A percentile compares a stretch with the other conserved stretches of the same genome.
Conservation (phyloP, 2,113 vertebrate species). For the Notarius lentiginosus region DNA sequence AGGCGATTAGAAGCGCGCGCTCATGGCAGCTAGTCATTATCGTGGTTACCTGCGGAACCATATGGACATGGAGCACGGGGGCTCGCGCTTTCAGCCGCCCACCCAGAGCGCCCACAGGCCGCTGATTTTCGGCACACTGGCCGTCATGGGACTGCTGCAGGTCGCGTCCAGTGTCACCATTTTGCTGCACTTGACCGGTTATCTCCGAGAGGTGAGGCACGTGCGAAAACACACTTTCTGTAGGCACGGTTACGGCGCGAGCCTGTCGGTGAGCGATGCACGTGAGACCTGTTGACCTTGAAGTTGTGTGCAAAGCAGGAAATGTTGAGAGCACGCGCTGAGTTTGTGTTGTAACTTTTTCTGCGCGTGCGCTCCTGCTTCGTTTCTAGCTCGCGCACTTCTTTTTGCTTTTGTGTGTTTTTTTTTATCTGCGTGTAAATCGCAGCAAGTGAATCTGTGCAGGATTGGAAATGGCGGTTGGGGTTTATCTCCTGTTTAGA, state of each 20-base stretch:
- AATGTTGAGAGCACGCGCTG: neutral
- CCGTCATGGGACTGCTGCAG: conserved; percentile 88
- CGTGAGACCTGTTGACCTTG: neutral
- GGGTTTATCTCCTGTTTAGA: conserved; percentile 23
- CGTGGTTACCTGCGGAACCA: conserved; percentile 72
- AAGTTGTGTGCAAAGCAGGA: neutral
- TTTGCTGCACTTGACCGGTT: conserved; percentile 88
- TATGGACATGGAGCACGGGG: conserved; percentile 68
- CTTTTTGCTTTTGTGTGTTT: neutral
- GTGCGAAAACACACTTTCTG: neutral
- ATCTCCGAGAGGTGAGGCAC: conserved; percentile 78
- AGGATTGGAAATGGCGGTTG: conserved; percentile 45
- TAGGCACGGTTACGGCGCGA: neutral
- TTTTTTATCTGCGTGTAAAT: conserved; percentile 19
- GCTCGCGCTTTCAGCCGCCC: conserved; percentile 68
- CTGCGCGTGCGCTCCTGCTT: neutral
- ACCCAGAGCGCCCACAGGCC: conserved; percentile 72
- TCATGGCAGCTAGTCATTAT: conserved; percentile 77
- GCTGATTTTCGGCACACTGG: conserved; percentile 79
- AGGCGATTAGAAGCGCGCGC: conserved; percentile 57
- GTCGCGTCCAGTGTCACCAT: conserved; percentile 91
- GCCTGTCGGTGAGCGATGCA: neutral
- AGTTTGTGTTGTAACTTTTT: neutral
- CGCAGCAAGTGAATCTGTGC: conserved; percentile 17
- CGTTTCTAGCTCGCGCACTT: neutral